Evolutionary conservation across 2,888 invertebrate genomes (phyloP).

Genomic region (Oeneis ivallda): DNA sequence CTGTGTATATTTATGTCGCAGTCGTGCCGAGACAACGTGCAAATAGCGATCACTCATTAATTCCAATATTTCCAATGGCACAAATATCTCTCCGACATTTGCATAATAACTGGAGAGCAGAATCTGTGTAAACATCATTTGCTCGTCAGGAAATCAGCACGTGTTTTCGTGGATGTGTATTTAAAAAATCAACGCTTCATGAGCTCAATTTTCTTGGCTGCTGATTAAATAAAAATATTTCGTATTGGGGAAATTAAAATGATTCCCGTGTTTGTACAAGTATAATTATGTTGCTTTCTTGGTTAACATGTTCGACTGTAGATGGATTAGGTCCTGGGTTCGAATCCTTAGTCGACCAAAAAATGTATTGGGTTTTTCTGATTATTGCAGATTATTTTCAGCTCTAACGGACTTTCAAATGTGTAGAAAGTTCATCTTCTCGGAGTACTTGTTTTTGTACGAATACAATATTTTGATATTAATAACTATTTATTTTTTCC

Average conservation of each 20-base stretch:
- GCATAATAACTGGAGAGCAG: slow-evolving; percentile 27
- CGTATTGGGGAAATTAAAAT: background rate
- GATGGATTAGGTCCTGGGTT: no score
- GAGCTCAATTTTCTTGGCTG: slow-evolving; percentile 3
- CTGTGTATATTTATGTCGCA: slow-evolving; percentile 28
- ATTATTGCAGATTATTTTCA: no score
- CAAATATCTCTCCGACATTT: slow-evolving; percentile 28
- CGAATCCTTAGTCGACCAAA: no score
- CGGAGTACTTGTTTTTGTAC: no score
- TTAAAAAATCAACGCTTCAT: background rate
- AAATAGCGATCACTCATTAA: slow-evolving; percentile 39
- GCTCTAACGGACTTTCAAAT: no score
- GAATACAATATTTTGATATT: no score
- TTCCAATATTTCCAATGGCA: slow-evolving; percentile 16
- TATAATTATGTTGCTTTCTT: no score
- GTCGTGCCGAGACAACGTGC: slow-evolving; percentile 25
- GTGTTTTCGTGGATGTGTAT: background rate
- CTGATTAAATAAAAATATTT: background rate
- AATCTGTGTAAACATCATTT: slow-evolving; percentile 19
- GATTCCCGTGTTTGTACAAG: no score
- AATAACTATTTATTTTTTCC: no score
- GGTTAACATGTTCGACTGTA: no score
- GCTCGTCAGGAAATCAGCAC: slow-evolving; percentile 9
- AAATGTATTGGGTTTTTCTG: no score
- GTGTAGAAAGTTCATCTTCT: no score